Evolutionary conservation across 2,888 invertebrate genomes (phyloP), one percentile per base, ranked within the genome.

Genomic region (Volucella inanis): DNA sequence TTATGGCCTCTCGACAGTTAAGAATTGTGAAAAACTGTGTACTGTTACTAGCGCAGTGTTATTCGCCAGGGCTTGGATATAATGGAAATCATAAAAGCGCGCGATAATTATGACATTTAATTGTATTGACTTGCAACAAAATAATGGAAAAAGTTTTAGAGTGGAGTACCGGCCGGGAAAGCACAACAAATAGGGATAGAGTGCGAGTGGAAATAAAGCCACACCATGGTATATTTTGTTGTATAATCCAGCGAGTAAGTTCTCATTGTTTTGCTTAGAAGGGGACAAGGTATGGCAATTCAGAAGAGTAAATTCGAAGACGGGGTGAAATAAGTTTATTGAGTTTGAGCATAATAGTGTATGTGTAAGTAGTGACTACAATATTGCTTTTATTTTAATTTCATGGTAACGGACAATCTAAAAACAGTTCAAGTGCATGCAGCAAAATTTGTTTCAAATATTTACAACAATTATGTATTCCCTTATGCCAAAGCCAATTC

Each of bases 71-170:
- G 52, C 55, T 62, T 38, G 41, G 71, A 61, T 3, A 81, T 77
- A 85, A 85, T 85, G 68, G 68, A 81, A 77, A 57, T 81, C 67
- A 81, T 80, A 77, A 85, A 85, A 85, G 85, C 57, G 85, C 80
- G 80, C 85, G 75, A 75, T 85, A 68, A 80, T 85, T 85, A 81
- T 85, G 85, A 85, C 85, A 85, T 85, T 85, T 85, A 81, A 85
- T 85, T 85, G 85, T 72, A 85, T 85, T 72, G 85, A 81, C 76
- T 81, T 76, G 80, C 67, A 81, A 85, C 71, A 70, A 71, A 74
- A 79, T 85, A 85, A 85, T 85, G 80, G 85, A 45, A 77, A 85
- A 85, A 85, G 80, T 85, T 84, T 77, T 81, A 39, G 80, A 85
- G 85, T 85, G 85, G 47, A 55, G 52, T 68, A 55, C 52, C 15